A percentile compares a stretch with the other conserved stretches of the same genome.
These are phyloP conservation scores for Lycorma delicatula DNA, from an alignment of 1,140 invertebrate species.

Conservation along the genomic window DNA sequence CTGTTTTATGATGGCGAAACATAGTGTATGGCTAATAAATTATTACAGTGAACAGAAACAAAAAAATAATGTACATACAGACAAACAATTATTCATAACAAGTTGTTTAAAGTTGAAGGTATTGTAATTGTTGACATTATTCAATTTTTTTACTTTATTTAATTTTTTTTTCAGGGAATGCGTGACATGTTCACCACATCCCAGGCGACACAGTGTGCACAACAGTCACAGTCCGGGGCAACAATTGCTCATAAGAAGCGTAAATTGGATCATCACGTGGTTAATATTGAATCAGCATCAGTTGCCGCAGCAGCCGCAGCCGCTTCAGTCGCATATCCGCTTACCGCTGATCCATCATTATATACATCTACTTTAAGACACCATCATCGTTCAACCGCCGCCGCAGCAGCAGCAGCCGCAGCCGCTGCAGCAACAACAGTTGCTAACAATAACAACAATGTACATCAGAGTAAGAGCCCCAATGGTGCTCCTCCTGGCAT, in stretches of 20 bases:
- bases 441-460: constrained; percentile 37
- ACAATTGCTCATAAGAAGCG: constrained; percentile 45
- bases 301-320: neutral
- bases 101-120: no score
- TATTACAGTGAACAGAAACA: no score
- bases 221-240: neutral
- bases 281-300: neutral
- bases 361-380: no score
- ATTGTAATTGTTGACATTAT: no score
- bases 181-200: constrained; percentile 3
- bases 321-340: no score
- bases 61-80: no score
- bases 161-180: neutral
- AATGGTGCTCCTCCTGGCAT: constrained; percentile 16
- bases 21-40: no score
- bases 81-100: no score
- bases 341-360: no score
- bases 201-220: neutral
- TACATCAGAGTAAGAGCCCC: constrained; percentile 30
- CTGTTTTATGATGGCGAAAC: no score
- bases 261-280: constrained; percentile 41
- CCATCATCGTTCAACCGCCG: constrained; percentile 41
- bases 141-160: no score
- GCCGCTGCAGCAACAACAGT: neutral
- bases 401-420: neutral